Conservation (phyloP, 2,113 vertebrate species). For the Albula goreensis region DNA sequence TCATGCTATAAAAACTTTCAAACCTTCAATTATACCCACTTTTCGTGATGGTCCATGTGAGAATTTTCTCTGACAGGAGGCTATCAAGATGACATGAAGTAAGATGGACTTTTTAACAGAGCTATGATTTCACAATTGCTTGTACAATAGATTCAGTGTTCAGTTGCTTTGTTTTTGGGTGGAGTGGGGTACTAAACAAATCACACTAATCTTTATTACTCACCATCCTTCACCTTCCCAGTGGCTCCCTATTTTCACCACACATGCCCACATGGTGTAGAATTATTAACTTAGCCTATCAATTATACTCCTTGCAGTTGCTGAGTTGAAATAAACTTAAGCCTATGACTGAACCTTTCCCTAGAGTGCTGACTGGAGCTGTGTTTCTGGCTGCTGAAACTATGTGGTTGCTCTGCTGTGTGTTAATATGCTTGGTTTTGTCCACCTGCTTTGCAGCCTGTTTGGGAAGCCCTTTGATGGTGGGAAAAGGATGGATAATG, state of each 20-base stretch:
- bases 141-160: not conserved
- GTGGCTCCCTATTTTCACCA: not conserved
- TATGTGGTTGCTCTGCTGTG: not conserved
- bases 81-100: not conserved
- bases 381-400: not conserved
- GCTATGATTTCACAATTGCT: too few relatives aligned
- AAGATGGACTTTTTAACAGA: not conserved
- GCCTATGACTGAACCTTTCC: not conserved
- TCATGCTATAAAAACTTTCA: not conserved
- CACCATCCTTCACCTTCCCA: not conserved
- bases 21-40: not conserved
- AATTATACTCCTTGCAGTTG: not conserved
- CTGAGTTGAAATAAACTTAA: not conserved
- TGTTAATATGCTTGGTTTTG: not conserved
- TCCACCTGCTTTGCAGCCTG: slow-evolving; percentile 57
- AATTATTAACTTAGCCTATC: not conserved
- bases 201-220: not conserved
- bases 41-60: not conserved
- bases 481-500: slow-evolving; percentile 88
- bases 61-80: not conserved
- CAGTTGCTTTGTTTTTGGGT: not conserved
- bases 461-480: slow-evolving; percentile 77
- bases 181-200: not conserved
- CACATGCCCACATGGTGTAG: not conserved
- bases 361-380: slow-evolving; percentile 22